Base-by-base conservation (phyloP, 2,888 invertebrate genomes). In the Epirrhoe alternata region DNA sequence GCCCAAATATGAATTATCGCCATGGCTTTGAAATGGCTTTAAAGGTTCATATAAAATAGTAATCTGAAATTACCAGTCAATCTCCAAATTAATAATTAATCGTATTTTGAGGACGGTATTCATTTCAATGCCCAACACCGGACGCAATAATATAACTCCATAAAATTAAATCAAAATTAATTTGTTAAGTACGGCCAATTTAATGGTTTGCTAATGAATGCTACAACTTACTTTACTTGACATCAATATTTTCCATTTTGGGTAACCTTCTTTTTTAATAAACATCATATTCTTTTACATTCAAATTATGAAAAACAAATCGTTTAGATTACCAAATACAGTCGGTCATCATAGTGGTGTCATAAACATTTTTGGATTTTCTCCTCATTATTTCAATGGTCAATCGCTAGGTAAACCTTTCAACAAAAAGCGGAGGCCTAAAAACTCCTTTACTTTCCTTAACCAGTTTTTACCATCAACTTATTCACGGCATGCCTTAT, bases 181-280 rank as follows among this genome's bases (percentile, higher is more conserved):
- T 42, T 12, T 42, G 38, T 42, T 12, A 30, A 56, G 24, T 57
- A 47, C 16, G 14, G 5, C 16, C 14, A 49, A n/a, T 17, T 33
- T 49, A 57, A 33, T 16, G 45, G 24, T 50, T 10, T 17, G 12
- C 33, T 47, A 30, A 47, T 57, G 3, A 63, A 8, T 16, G 30
- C 4, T 55, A 10, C 14, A 35, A 61, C 61, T 45, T 24, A 56
- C 56, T 61, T 38, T 50, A 56, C 62, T 56, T 52, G 62, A 62
- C 62, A 62, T 16, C 17, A 51, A 56, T 56, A 10, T 50, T 50
- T 55, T 61, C 17, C 12, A 6, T 35, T 47, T 35, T 51, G 12
- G 5, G 8, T 6, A 24, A 61, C 47, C 54, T 61, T 54, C 35
- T 33, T 53, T 53, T 35, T 7, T 12, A 45, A 33, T 45, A 45